phyloP scores from a whole-genome alignment of 2,888 invertebrate genomes.

The Oligia latruncula region DNA sequence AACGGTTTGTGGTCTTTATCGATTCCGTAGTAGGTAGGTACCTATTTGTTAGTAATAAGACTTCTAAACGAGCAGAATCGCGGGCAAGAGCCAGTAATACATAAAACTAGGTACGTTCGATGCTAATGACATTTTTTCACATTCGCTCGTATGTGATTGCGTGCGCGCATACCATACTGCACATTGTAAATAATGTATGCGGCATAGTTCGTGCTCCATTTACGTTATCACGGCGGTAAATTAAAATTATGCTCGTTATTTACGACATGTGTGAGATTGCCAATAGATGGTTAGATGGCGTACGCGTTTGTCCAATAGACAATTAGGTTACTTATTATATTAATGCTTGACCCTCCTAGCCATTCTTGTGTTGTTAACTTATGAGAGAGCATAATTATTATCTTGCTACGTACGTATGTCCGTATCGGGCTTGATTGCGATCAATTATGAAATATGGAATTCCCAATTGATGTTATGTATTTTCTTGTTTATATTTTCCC shows the following conservation, averaged over 20 bases:
- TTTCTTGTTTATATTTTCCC: slow-evolving; percentile 38
- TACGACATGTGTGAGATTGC: slow-evolving; percentile 75
- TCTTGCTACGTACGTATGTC: slow-evolving; percentile 19
- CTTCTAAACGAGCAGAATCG: slow-evolving; percentile 7
- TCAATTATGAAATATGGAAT: slow-evolving; percentile 33
- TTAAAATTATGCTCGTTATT: slow-evolving; percentile 81
- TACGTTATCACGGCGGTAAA: slow-evolving; percentile 85
- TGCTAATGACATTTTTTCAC: slow-evolving; percentile 84
- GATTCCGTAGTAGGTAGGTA: neutral
- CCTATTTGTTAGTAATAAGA: neutral
- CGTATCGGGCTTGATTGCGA: neutral
- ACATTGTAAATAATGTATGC: slow-evolving; percentile 82
- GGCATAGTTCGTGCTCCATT: slow-evolving; percentile 87
- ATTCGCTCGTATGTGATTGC: slow-evolving; percentile 79
- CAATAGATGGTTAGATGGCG: slow-evolving; percentile 65
- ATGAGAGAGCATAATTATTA: slow-evolving; percentile 21
- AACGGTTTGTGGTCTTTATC: neutral
- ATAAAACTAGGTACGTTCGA: slow-evolving; percentile 67
- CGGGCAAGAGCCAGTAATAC: slow-evolving; percentile 33
- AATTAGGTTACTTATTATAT: slow-evolving; percentile 17
- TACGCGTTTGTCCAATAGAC: slow-evolving; percentile 29
- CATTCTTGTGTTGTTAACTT: slow-evolving; percentile 21
- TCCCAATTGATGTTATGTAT: slow-evolving; percentile 21
- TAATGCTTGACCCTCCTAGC: slow-evolving; percentile 22
- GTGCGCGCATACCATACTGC: slow-evolving; percentile 81